A percentile compares a stretch with the other conserved stretches of the same genome.
Evolutionary conservation across 2,888 invertebrate species (phyloP).

Genomic region (Coremacera marginata): DNA sequence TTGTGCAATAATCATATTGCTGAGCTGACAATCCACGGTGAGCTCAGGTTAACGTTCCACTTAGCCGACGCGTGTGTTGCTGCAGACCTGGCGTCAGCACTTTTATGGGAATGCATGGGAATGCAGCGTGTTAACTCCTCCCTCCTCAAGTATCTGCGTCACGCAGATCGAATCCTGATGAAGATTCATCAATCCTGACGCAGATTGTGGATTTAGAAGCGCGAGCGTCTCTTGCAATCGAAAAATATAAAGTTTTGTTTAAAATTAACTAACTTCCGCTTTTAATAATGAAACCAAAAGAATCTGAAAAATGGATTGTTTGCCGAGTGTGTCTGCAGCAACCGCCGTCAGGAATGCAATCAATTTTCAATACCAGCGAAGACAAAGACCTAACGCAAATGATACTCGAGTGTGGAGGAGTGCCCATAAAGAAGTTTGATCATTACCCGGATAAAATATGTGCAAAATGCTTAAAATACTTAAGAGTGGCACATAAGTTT

Average conservation of each 20-base stretch:
- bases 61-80: no score
- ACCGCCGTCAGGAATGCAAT: conserved; percentile 60
- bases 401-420: conserved; percentile 65
- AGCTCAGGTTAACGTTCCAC: no score
- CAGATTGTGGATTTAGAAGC: conserved; percentile 9
- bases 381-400: conserved; percentile 62
- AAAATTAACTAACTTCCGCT: neutral
- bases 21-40: no score
- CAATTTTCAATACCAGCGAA: conserved; percentile 60
- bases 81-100: no score
- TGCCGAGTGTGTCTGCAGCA: conserved; percentile 62
- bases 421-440: conserved; percentile 62
- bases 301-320: conserved; percentile 62
- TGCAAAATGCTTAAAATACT: conserved; percentile 56
- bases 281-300: conserved; percentile 54
- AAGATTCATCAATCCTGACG: no score
- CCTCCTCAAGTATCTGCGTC: no score
- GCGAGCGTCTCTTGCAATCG: conserved; percentile 2
- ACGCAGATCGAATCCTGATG: no score
- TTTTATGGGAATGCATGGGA: no score
- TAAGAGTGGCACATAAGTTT: conserved; percentile 60
- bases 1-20: no score
- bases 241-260: neutral
- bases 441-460: conserved; percentile 65
- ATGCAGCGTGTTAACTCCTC: no score